Evolutionary conservation across 2,113 vertebrate genomes (phyloP).

Genomic region (Gobio gobio): DNA sequence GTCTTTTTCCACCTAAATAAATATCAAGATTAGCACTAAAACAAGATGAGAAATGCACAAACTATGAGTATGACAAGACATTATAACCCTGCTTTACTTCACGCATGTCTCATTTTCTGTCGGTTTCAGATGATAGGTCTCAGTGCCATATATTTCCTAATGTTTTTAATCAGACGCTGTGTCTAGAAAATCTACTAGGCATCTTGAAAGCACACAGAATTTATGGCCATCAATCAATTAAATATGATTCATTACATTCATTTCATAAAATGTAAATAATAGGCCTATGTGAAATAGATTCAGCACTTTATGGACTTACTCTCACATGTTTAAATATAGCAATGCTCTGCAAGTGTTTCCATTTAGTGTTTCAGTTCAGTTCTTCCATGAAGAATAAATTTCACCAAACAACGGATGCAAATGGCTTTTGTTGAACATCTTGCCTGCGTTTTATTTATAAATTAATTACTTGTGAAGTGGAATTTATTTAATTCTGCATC

Average conservation of each 20-base stretch:
- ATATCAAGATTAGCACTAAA: neutral
- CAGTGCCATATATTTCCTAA: neutral
- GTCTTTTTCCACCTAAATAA: neutral
- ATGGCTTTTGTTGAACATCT: neutral
- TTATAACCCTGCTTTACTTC: neutral
- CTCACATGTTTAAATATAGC: neutral
- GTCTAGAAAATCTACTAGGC: neutral
- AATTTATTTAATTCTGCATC: neutral
- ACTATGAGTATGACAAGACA: neutral
- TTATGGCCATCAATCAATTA: neutral
- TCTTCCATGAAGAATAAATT: neutral
- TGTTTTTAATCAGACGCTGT: neutral
- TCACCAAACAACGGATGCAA: neutral
- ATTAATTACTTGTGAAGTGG: neutral
- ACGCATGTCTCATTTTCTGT: neutral
- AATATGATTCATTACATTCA: neutral
- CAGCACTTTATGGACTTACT: neutral
- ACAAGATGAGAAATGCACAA: neutral
- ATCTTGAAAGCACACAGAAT: neutral
- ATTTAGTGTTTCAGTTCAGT: neutral
- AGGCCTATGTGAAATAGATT: neutral
- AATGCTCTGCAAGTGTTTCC: no score
- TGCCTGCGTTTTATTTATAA: neutral
- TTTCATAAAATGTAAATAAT: neutral
- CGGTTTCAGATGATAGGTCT: neutral